Percentiles rank a stretch among this genome's conserved stretches.
phyloP scores from a whole-genome alignment of 2,797 vertebrate genomes.

The Harpagifer antarcticus region DNA sequence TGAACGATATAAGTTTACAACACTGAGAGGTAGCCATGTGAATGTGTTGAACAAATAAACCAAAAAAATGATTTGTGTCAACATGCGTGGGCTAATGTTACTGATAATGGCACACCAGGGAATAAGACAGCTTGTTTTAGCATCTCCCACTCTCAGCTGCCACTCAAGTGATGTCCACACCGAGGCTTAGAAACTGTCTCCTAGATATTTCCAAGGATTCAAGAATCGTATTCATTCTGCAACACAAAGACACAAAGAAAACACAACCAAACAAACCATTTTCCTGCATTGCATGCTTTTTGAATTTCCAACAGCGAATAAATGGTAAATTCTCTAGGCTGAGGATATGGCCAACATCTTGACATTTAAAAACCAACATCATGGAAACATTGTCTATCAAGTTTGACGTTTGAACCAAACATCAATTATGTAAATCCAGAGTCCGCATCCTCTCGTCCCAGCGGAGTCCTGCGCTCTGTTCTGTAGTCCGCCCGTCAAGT shows the following conservation, averaged over 20 bases:
- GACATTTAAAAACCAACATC: background rate
- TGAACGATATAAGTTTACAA: background rate
- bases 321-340: background rate
- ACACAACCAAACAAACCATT: too few relatives aligned
- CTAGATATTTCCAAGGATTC: too few relatives aligned
- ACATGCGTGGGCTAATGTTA: background rate
- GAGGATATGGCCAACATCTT: background rate
- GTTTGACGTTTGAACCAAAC: background rate
- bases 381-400: background rate
- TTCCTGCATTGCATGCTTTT: too few relatives aligned
- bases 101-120: background rate
- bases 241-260: too few relatives aligned
- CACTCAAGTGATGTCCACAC: slow-evolving; percentile 7
- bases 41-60: background rate
- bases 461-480: background rate
- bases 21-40: background rate
- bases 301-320: too few relatives aligned
- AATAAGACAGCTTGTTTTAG: background rate
- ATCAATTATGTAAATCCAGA: background rate
- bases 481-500: background rate
- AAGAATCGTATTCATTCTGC: too few relatives aligned
- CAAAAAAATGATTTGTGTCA: background rate
- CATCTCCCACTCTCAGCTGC: background rate
- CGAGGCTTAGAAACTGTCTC: background rate
- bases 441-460: background rate